phyloP scores from a whole-genome alignment of 1,140 invertebrate genomes.

The Bombus picipes region DNA sequence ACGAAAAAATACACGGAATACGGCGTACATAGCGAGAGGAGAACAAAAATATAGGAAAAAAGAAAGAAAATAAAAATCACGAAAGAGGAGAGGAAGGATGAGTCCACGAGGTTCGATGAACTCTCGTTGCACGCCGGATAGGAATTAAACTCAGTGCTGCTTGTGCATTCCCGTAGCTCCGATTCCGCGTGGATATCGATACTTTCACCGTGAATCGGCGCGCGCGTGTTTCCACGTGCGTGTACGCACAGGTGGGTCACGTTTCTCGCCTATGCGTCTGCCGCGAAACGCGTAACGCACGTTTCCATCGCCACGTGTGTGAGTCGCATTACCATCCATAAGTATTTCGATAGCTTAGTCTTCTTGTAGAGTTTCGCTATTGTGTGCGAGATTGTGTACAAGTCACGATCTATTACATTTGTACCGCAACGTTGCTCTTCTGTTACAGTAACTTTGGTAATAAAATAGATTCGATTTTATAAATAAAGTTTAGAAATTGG shows the following conservation, averaged over 20 bases:
- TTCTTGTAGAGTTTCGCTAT: too few species aligned
- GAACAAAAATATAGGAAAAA: not conserved
- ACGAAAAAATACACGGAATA: not conserved
- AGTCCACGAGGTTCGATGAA: slow-evolving; percentile 24
- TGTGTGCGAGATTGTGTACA: not conserved
- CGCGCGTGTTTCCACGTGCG: slow-evolving; percentile 43
- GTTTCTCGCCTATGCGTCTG: slow-evolving; percentile 46
- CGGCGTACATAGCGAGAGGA: not conserved
- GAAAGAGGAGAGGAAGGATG: not conserved
- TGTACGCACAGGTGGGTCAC: slow-evolving; percentile 60
- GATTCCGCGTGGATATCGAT: slow-evolving; percentile 56
- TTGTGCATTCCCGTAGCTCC: slow-evolving; percentile 41
- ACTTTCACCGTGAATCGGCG: slow-evolving; percentile 66
- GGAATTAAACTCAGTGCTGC: slow-evolving; percentile 19
- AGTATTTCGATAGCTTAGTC: not conserved
- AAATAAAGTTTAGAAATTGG: too few species aligned
- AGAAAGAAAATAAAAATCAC: not conserved
- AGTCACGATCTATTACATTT: too few species aligned
- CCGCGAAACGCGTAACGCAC: slow-evolving; percentile 4
- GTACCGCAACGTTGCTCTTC: too few species aligned
- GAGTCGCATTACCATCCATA: too few species aligned
- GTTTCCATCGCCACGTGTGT: not conserved
- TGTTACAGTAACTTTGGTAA: too few species aligned
- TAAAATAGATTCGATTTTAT: too few species aligned
- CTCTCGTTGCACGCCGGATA: not conserved